Evolutionary conservation across 2,888 invertebrate species (phyloP).

Genomic region (Synergus gifuensis): DNA sequence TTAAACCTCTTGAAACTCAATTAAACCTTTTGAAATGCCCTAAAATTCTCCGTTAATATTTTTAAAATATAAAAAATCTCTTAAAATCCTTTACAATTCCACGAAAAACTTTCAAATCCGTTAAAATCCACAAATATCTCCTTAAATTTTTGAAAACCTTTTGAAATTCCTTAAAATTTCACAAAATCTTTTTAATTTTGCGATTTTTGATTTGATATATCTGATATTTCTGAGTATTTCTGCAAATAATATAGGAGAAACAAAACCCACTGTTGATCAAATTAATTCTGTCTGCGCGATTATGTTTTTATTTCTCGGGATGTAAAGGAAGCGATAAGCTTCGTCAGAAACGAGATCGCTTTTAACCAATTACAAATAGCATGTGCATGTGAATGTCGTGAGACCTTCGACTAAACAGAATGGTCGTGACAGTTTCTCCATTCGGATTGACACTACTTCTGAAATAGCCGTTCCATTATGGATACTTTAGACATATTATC

Average conservation of each 20-base stretch:
- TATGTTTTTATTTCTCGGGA: neutral
- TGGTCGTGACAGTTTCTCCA: constrained; percentile 16
- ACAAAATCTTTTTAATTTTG: too few relatives aligned
- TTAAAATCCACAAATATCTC: too few relatives aligned
- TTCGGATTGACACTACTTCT: constrained; percentile 8
- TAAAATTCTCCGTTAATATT: too few relatives aligned
- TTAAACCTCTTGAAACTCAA: too few relatives aligned
- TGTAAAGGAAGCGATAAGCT: constrained; percentile 24
- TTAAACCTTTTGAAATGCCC: too few relatives aligned
- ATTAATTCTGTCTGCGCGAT: neutral
- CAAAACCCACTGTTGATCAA: neutral
- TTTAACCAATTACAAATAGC: constrained; percentile 15
- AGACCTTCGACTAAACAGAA: constrained; percentile 19
- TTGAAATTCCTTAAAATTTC: too few relatives aligned
- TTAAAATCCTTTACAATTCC: too few relatives aligned
- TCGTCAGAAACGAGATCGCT: constrained; percentile 24
- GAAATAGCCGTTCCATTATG: constrained; percentile 15
- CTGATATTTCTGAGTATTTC: neutral
- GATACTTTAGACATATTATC: neutral
- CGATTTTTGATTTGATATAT: neutral
- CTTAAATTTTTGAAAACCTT: too few relatives aligned
- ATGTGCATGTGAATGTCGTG: constrained; percentile 12
- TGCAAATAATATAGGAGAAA: neutral
- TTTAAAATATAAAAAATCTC: too few relatives aligned
- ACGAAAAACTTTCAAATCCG: too few relatives aligned